These are phyloP conservation scores for Zeuzera pyrina DNA, from an alignment of 2,888 invertebrate species.

Conservation along the genomic window DNA sequence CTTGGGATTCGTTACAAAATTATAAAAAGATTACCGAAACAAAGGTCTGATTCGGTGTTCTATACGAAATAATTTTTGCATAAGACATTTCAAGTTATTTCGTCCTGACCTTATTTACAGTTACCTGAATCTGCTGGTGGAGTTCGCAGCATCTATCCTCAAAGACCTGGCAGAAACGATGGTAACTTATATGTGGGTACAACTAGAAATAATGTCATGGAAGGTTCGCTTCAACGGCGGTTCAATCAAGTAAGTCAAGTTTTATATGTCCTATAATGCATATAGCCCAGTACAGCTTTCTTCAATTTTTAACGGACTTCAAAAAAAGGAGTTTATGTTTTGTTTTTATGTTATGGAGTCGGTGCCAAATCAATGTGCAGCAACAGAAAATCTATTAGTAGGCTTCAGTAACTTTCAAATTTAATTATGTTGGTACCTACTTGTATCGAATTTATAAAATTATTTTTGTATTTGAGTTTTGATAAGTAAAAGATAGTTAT, in stretches of 20 bases:
- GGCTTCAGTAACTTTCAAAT: no score
- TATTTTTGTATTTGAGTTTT: no score
- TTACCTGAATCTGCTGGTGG: slow-evolving; percentile 91
- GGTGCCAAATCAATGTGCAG: no score
- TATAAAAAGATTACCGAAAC: slow-evolving; percentile 92
- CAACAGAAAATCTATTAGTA: no score
- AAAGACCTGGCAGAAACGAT: slow-evolving; percentile 89
- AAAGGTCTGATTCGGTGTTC: slow-evolving; percentile 72
- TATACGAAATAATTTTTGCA: background rate
- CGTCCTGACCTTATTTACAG: slow-evolving; percentile 55
- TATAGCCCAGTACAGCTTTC: no score
- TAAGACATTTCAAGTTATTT: background rate
- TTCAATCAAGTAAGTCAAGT: slow-evolving; percentile 79
- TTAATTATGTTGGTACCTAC: no score
- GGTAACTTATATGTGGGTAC: slow-evolving; percentile 94
- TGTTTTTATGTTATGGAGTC: no score
- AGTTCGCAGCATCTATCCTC: slow-evolving; percentile 90
- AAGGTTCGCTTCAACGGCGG: slow-evolving; percentile 90
- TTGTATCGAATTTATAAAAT: no score
- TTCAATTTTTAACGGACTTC: no score
- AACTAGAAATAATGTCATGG: slow-evolving; percentile 89
- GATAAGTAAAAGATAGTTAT: no score
- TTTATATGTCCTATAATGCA: no score
- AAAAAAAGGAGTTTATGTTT: no score
- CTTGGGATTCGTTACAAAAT: slow-evolving; percentile 93